Evolutionary conservation across 2,797 vertebrate species (phyloP), one percentile per base, ranked within the genome.

Genomic region (Astyanax mexicanus): DNA sequence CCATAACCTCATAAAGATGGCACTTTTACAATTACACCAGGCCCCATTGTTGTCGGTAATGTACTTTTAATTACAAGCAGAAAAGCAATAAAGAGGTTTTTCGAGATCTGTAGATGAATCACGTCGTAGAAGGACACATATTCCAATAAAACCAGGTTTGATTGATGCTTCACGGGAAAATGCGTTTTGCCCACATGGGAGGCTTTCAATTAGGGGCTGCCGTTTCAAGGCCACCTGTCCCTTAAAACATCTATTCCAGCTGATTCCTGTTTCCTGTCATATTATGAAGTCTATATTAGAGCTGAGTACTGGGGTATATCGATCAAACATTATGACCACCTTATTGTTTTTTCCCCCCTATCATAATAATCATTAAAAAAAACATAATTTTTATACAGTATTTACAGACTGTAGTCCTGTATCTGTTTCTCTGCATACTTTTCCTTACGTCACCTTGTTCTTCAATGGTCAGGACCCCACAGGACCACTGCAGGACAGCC

Each of bases 91-190:
- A 25, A 11, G 32, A 49, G 21, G 9, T 44, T 37, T 69, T 21
- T 45, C 47, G 37, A 71, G 21, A 19, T 23, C 55, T 58, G n/a
- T n/a, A 71, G 29, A 74, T 69, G 37, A 38, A 69, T 64, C 65
- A 54, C 25, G 54, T 2, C 51, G 52, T 21, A 69, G 64, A 29
- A 19, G 32, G 45, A 40, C 64, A 55, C 69, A 47, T 74, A 38
- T 49, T 65, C 74, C 17, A 51, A 42, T 62, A 42, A 38, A 74
- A 69, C 40, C 37, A 79, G 47, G 47, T 57, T 35, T 72, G 72
- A 76, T 61, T 75, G 73, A 68, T 75, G 21, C 54, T 32, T 76
- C 69, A 61, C 6, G 7, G 49, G 25, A 10, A 68, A 49, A 54
- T 44, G 15, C 25, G 21, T 54, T 61, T n/a, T 29, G 45, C 10